A percentile compares a stretch with the other conserved stretches of the same genome.
phyloP scores from a whole-genome alignment of 2,797 vertebrate genomes.

The Jordanella pulchra region DNA sequence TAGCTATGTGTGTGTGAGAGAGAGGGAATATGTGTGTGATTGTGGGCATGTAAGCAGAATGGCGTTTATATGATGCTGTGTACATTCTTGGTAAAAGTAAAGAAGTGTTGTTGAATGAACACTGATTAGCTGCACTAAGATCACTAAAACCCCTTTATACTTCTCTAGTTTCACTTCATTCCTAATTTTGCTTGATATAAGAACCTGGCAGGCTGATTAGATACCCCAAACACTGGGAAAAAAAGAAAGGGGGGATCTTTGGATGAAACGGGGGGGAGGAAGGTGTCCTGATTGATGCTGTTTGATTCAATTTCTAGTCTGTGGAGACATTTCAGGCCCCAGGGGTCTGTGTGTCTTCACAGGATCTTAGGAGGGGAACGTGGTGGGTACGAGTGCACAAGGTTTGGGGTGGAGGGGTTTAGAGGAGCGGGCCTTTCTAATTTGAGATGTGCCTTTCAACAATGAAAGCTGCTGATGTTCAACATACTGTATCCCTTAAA shows the following conservation, averaged over 20 bases:
- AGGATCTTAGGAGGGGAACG: slow-evolving; percentile 60
- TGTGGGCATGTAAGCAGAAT: slow-evolving; percentile 37
- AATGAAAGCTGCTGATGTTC: slow-evolving; percentile 73
- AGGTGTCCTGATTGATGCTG: slow-evolving; percentile 77
- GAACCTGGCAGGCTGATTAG: slow-evolving; percentile 50
- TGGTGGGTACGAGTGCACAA: slow-evolving; percentile 20
- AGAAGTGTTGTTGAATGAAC: slow-evolving; percentile 29
- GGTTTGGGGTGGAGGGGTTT: neutral
- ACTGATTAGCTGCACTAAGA: slow-evolving; percentile 44
- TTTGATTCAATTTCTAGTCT: slow-evolving; percentile 80
- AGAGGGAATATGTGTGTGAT: neutral
- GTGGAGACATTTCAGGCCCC: slow-evolving; percentile 79
- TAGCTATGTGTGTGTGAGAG: slow-evolving; percentile 50
- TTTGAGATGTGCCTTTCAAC: slow-evolving; percentile 74
- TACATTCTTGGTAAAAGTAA: slow-evolving; percentile 27
- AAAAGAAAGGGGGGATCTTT: slow-evolving; percentile 14
- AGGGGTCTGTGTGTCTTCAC: slow-evolving; percentile 71
- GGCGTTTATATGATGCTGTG: slow-evolving; percentile 35
- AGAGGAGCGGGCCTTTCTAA: slow-evolving; percentile 45
- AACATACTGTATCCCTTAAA: slow-evolving; percentile 65
- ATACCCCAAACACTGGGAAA: slow-evolving; percentile 53
- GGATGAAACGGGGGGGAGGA: slow-evolving; percentile 44
- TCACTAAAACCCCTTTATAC: slow-evolving; percentile 21
- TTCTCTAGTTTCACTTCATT: slow-evolving; percentile 36
- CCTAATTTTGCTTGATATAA: slow-evolving; percentile 45